Percentiles rank a stretch among this genome's conserved stretches.
Evolutionary conservation across 2,113 vertebrate species (phyloP).

Genomic region (Oreochromis tanganicae): DNA sequence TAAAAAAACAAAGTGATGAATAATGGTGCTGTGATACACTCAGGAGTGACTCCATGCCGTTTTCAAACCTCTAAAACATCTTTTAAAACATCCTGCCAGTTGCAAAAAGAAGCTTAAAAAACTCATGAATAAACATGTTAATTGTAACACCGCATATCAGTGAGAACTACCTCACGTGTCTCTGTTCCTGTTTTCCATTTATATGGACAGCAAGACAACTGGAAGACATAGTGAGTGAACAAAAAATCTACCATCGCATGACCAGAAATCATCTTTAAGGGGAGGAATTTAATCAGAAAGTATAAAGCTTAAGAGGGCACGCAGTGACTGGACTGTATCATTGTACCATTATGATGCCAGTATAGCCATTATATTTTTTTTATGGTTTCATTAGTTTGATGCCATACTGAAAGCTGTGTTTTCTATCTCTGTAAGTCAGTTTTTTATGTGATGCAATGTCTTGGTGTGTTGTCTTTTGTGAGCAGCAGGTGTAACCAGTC

Average conservation of each 20-base stretch:
- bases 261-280: background rate
- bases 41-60: background rate
- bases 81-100: background rate
- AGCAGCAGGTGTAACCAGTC: background rate
- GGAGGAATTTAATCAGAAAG: background rate
- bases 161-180: background rate
- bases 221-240: background rate
- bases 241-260: background rate
- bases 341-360: background rate
- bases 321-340: background rate
- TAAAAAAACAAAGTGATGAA: background rate
- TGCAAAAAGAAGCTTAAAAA: background rate
- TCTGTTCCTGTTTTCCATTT: background rate
- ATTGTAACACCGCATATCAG: background rate
- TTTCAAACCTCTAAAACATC: background rate
- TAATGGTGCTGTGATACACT: background rate
- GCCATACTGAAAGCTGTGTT: background rate
- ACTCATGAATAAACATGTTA: rapidly evolving
- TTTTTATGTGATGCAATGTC: background rate
- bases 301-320: background rate
- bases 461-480: background rate
- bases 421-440: background rate
- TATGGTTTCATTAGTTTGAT: background rate
- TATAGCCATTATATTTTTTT: background rate
- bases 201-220: background rate